phyloP scores from a whole-genome alignment of 2,113 vertebrate species.

The Neopipo cinnamomea region DNA sequence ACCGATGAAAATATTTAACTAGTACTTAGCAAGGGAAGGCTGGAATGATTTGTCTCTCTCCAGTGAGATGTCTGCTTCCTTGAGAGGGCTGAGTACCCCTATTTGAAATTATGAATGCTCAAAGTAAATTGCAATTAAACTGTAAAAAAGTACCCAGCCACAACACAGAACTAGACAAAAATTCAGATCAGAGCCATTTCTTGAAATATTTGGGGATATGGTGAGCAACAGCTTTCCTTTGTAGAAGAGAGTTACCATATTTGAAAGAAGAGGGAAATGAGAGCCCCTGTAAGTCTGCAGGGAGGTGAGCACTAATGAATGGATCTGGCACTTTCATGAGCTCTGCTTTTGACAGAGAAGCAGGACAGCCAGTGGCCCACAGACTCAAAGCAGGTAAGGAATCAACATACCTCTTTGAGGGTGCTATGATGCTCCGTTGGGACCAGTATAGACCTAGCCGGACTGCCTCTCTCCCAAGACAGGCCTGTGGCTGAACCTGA shows the following conservation, averaged over 20 bases:
- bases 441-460: neutral
- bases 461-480: neutral
- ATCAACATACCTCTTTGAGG: neutral
- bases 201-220: neutral
- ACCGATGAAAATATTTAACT: neutral
- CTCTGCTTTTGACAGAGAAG: neutral
- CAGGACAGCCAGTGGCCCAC: neutral
- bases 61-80: neutral
- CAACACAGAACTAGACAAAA: neutral
- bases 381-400: neutral
- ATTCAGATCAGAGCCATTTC: neutral
- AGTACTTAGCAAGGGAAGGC: neutral
- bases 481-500: neutral
- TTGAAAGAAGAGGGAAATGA: neutral
- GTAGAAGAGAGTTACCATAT: neutral
- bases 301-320: accelerated
- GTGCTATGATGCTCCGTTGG: accelerated
- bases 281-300: accelerated
- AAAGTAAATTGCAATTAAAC: neutral
- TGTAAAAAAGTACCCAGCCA: neutral
- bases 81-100: neutral
- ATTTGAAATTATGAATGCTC: neutral
- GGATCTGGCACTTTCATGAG: accelerated
- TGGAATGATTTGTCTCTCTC: neutral
- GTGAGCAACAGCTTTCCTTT: neutral